Evolutionary conservation across 2,888 invertebrate genomes (phyloP).

Genomic region (Eupithecia subumbrata): DNA sequence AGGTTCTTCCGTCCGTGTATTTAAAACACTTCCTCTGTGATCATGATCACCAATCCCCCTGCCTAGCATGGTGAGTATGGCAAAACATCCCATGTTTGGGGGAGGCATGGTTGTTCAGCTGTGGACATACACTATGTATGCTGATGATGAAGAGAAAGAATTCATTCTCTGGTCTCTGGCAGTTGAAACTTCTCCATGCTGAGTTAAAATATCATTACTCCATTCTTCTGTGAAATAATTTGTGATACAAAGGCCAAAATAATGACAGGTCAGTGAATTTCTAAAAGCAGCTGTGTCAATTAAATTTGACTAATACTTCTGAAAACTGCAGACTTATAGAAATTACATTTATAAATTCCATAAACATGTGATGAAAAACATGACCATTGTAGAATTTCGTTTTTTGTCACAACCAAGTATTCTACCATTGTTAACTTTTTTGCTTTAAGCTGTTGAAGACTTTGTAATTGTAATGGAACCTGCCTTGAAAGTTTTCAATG

Average conservation of each 20-base stretch:
- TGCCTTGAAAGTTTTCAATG: not conserved
- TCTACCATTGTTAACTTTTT: conserved; percentile 10
- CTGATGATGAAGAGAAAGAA: not conserved
- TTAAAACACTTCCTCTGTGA: too few relatives aligned
- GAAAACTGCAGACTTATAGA: not conserved
- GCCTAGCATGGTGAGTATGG: too few relatives aligned
- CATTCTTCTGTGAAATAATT: not conserved
- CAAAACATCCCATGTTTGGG: too few relatives aligned
- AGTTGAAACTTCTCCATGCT: not conserved
- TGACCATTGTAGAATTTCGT: not conserved
- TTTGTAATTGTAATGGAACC: not conserved
- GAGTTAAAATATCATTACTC: not conserved
- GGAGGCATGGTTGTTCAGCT: too few relatives aligned
- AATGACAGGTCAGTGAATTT: not conserved
- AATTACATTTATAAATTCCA: not conserved
- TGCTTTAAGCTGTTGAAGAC: not conserved
- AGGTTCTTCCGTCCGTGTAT: too few relatives aligned
- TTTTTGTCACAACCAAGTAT: not conserved
- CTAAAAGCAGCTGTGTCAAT: conserved; percentile 7
- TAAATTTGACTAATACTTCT: not conserved
- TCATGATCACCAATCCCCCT: too few relatives aligned
- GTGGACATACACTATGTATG: too few relatives aligned
- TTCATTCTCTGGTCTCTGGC: not conserved
- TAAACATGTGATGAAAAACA: not conserved
- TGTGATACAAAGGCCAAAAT: not conserved